Evolutionary conservation across 2,888 invertebrate species (phyloP), one percentile per base, ranked within the genome.

Genomic region (Tanytarsus gracilentus): DNA sequence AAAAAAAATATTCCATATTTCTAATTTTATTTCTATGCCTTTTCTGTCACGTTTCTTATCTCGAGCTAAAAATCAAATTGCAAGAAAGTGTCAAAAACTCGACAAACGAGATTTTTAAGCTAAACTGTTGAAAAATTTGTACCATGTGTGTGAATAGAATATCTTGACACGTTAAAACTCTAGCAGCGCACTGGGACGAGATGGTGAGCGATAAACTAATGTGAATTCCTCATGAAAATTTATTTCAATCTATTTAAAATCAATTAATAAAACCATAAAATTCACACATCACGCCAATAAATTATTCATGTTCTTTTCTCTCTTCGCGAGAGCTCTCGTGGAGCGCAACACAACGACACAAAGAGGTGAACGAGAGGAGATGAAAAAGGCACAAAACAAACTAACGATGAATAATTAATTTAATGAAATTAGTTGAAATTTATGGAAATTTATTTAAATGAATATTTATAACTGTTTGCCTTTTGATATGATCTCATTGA

Each of bases 251-350:
- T 23, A 58, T 48, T 44, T 29, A 33, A 58, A 58, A 58, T 58
- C 58, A 48, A 58, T 58, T 58, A 58, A 58, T 58, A 58, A 58
- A 48, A 58, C 48, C 48, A 58, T 58, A 48, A 58, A 58, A 58
- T 58, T 58, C 58, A 58, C 58, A 58, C 58, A 48, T 58, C 58
- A 58, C 21, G 29, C 33, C 58, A 27, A 58, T 58, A 58, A 58
- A 58, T 58, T 58, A 58, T 48, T 58, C 48, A 48, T 58, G 48
- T 14, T 29, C 7, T 23, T n/a, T n/a, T n/a, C n/a, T n/a, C n/a
- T n/a, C n/a, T n/a, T n/a, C n/a, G n/a, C n/a, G n/a, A n/a, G n/a
- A n/a, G 30, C 6, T 30, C 9, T 39, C 39, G 14, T 5, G 39
- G 29, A 8, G 21, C 4, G 51, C 14, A 27, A 51, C 29, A 11